Base-by-base conservation (phyloP, 2,888 invertebrate genomes). In the Phyllotreta cruciferae region DNA sequence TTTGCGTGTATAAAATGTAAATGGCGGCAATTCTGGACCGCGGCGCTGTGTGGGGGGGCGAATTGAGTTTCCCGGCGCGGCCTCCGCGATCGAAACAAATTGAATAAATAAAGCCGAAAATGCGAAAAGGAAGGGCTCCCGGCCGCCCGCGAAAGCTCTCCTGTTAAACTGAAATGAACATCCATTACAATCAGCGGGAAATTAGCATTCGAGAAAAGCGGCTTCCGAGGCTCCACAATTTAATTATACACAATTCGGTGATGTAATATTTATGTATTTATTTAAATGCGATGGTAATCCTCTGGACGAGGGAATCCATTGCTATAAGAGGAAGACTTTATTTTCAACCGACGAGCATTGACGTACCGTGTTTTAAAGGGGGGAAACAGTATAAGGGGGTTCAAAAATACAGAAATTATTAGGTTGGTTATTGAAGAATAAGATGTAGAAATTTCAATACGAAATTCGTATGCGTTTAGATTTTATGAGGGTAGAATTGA, bases 241-340 rank as follows among this genome's bases (percentile, higher is more conserved):
- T 81, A 80, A 81, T 81, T 81, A 80, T 79, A 81, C 80, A 80
- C 80, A 80, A 79, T 80, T 80, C 79, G 75, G 77, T 75, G 81
- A 81, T 81, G 81, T 81, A 79, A 81, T 81, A 81, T 81, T 81
- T 81, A 81, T 81, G 81, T 81, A 81, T 81, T 81, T 81, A 81
- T 81, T 81, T 81, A 81, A 81, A 81, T 81, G 80, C 78, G 76
- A 80, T 81, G 81, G 81, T 81, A 81, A 81, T 81, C 80, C 80
- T 75, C 76, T 76, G 76, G 77, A 75, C 77, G 74, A 73, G 74
- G 73, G 72, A 76, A 75, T 74, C 76, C 77, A 71, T 75, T 73
- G 74, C 73, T 70, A 72, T 71, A 73, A 72, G 71, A 73, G 74
- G 70, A 66, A 64, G 64, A 63, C 62, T 68, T 72, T 74, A 71